A percentile compares a stretch with the other conserved stretches of the same genome.
phyloP scores from a whole-genome alignment of 1,140 invertebrate species.

The Brachionus plicatilis region DNA sequence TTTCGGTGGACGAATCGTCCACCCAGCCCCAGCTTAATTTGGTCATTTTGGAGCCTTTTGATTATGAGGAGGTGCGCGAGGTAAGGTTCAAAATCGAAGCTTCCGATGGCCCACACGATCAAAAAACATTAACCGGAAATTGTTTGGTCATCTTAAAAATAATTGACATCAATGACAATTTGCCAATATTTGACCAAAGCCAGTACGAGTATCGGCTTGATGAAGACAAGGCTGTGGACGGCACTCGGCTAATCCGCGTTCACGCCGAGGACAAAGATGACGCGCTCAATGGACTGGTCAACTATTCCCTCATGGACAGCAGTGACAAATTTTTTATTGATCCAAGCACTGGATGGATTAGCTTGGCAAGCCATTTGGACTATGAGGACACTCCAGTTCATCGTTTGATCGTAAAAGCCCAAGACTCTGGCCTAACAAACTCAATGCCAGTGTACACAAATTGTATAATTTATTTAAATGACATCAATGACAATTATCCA shows the following conservation, averaged over 20 bases:
- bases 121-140: neutral
- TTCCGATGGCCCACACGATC: neutral
- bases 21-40: conserved; percentile 10
- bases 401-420: conserved; percentile 27
- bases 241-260: conserved; percentile 24
- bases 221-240: neutral
- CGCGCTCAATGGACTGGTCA: conserved; percentile 1
- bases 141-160: conserved; percentile 32
- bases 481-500: conserved; percentile 12
- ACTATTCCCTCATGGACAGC: neutral
- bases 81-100: conserved; percentile 19
- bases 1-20: neutral
- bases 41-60: neutral
- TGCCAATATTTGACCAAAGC: conserved; percentile 19
- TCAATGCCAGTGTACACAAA: conserved; percentile 38
- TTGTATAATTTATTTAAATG: conserved; percentile 34
- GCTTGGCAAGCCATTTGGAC: neutral
- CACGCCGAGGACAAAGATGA: conserved; percentile 28
- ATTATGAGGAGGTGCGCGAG: conserved; percentile 6
- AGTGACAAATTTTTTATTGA: conserved; percentile 23
- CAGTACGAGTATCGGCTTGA: conserved; percentile 31
- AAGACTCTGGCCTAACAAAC: conserved; percentile 23
- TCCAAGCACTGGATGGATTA: conserved; percentile 3
- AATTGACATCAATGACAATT: conserved; percentile 38
- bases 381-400: neutral